Conservation (phyloP, 2,113 vertebrate species). For the Sapayoa aenigma region DNA sequence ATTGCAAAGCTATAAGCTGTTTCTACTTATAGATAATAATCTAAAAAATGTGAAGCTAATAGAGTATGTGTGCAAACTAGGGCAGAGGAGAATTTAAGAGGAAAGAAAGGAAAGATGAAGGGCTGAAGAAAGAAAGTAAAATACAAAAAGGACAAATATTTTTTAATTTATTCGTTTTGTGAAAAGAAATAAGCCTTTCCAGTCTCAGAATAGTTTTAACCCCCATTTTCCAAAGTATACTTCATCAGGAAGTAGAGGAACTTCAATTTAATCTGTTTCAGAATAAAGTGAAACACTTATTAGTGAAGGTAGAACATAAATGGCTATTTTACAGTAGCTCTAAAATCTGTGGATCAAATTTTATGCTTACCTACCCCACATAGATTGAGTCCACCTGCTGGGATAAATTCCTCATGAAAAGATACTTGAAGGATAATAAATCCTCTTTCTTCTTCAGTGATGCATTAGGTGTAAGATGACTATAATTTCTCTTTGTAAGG, state of each 20-base stretch:
- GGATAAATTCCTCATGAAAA: slow-evolving; percentile 58
- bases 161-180: neutral
- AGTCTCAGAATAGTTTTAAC: slow-evolving; percentile 3
- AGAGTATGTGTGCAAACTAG: neutral
- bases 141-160: neutral
- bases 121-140: neutral
- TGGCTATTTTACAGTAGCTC: slow-evolving; percentile 34
- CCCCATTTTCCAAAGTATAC: neutral
- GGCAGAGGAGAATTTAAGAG: neutral
- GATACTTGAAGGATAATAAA: slow-evolving; percentile 71
- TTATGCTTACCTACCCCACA: slow-evolving; percentile 32
- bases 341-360: slow-evolving; percentile 52
- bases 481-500: slow-evolving; percentile 73
- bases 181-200: slow-evolving; percentile 3
- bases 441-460: slow-evolving; percentile 63
- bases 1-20: slow-evolving; percentile 4
- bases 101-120: neutral
- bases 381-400: slow-evolving; percentile 67
- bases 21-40: slow-evolving; percentile 23
- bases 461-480: slow-evolving; percentile 71
- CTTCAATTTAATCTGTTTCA: slow-evolving; percentile 38
- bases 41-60: slow-evolving; percentile 13
- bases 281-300: slow-evolving; percentile 13
- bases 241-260: slow-evolving; percentile 15
- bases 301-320: slow-evolving; percentile 17